Evolutionary conservation across 2,797 vertebrate species (phyloP), one percentile per base, ranked within the genome.

Genomic region (Pseudochaenichthys georgianus): DNA sequence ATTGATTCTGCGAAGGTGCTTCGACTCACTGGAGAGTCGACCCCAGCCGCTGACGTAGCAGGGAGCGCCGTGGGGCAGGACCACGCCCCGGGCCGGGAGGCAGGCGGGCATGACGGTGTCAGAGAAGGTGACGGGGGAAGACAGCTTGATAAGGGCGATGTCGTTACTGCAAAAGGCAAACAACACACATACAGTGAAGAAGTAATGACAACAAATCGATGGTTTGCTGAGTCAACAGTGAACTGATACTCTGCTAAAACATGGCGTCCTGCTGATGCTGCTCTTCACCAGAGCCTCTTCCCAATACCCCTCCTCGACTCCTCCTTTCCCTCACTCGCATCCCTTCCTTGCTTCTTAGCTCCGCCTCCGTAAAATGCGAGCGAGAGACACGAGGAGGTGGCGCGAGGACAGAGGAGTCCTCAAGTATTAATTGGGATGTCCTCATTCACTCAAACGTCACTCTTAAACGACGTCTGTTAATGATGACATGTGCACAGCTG

Each of bases 71-170:
- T 94, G 82, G 6, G 90, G 10, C 88, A 97, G 92, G 58, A 93
- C 0, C 1, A 79, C 4, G 0, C 4, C 94, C 0, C 64, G 10
- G 0, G 80, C 53, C 0, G 97, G 96, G 78, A 97, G 87, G 87
- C 96, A 96, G 57, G 94, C 79, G 0, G 93, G 28, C 68, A 88
- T 91, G 92, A 97, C 89, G 5, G 78, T 93, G 12, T 95, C 87
- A 0, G 84, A 95, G 77, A 92, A 68, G 50, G 83, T 16, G 62
- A 96, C 94, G 0, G 87, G 78, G 31, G 93, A 71, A 0, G 88
- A 84, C 82, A 97, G 93, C 88, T 97, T 97, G 84, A 98, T 78
- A 82, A 97, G 87, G 67, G 96, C 96, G 0, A 97, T 96, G 89
- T 98, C 96, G 0, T 97, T 91, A 48, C 90, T 94, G 76, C 47